Evolutionary conservation across 1,140 invertebrate genomes (phyloP).

Genomic region (Camponotus vicinus): DNA sequence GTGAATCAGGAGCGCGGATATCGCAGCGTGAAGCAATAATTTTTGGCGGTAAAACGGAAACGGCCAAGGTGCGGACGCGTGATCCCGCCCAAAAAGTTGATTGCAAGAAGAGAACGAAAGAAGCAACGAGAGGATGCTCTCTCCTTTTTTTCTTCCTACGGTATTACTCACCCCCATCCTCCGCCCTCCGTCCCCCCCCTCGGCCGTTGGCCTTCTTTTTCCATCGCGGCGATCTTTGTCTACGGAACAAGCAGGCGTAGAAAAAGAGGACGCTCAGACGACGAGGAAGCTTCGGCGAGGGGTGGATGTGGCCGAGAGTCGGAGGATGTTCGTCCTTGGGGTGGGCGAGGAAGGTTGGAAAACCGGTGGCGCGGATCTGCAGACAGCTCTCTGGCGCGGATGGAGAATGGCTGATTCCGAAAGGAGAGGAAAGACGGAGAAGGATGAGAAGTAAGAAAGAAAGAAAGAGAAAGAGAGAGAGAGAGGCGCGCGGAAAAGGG

Average conservation of each 20-base stretch:
- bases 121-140: constrained; percentile 64
- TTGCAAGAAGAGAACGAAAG: constrained; percentile 76
- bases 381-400: constrained; percentile 76
- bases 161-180: constrained; percentile 46
- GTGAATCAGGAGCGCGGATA: constrained; percentile 5
- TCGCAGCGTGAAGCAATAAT: constrained; percentile 22
- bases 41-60: constrained; percentile 42
- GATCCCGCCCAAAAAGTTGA: constrained; percentile 71
- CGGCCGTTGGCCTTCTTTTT: constrained; percentile 61
- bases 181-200: not conserved
- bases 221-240: constrained; percentile 71
- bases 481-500: constrained; percentile 34
- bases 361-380: constrained; percentile 75
- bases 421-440: constrained; percentile 66
- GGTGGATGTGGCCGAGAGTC: constrained; percentile 39
- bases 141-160: constrained; percentile 15
- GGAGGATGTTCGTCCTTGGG: constrained; percentile 55
- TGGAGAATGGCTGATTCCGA: constrained; percentile 78
- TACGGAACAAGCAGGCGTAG: constrained; percentile 60
- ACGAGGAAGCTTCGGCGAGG: constrained; percentile 34
- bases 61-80: constrained; percentile 44
- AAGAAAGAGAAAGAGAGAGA: not conserved
- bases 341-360: constrained; percentile 62
- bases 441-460: constrained; percentile 33
- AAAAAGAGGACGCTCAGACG: constrained; percentile 64